Conservation (phyloP, 2,888 invertebrate genomes). For the Fragum fragum region DNA sequence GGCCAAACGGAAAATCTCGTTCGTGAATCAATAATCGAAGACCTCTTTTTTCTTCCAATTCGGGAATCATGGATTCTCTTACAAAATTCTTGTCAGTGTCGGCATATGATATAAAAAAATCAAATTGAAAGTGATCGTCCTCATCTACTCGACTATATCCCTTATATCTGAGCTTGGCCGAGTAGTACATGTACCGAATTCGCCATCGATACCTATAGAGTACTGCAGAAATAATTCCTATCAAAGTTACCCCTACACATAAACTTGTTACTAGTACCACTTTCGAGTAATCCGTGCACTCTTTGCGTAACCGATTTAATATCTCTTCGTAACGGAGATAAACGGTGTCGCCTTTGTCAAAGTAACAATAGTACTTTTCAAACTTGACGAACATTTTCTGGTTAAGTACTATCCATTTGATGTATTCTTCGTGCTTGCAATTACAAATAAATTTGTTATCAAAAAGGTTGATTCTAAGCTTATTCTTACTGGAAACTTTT, state of each 20-base stretch:
- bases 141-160: slow-evolving; percentile 23
- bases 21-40: slow-evolving; percentile 54
- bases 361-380: slow-evolving; percentile 5
- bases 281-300: slow-evolving; percentile 8
- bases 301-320: not conserved
- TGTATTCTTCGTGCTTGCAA: slow-evolving; percentile 4
- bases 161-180: slow-evolving; percentile 41
- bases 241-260: not conserved
- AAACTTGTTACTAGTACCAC: not conserved
- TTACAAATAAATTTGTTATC: not conserved
- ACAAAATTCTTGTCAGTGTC: slow-evolving; percentile 43
- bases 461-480: not conserved
- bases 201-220: slow-evolving; percentile 53
- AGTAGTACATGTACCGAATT: slow-evolving; percentile 56
- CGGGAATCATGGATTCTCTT: slow-evolving; percentile 32
- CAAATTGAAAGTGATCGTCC: slow-evolving; percentile 22
- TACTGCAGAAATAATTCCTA: not conserved
- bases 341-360: not conserved
- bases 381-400: not conserved
- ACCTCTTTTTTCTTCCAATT: slow-evolving; percentile 43
- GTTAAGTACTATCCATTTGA: not conserved
- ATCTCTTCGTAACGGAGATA: not conserved
- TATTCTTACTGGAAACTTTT: not conserved
- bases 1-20: slow-evolving; percentile 51
- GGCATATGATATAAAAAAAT: slow-evolving; percentile 56